Evolutionary conservation across 2,888 invertebrate species (phyloP).

Genomic region (Dynastes grantii): DNA sequence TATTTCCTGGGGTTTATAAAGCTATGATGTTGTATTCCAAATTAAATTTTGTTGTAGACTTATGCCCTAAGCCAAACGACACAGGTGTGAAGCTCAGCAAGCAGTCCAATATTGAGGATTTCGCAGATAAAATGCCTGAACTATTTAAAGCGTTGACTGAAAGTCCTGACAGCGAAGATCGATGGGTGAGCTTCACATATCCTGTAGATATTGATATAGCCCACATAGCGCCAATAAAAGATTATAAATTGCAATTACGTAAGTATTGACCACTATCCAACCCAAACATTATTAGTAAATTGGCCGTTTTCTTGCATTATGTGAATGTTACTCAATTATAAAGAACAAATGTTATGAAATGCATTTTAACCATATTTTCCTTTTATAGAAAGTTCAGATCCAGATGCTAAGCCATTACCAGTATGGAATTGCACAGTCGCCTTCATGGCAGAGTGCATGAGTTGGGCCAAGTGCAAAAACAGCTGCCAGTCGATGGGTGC

Average conservation of each 20-base stretch:
- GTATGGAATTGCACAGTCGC: conserved; percentile 93
- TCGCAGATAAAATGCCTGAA: conserved; percentile 86
- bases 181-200: conserved; percentile 91
- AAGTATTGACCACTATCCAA: conserved; percentile 67
- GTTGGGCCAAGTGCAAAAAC: conserved; percentile 88
- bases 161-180: conserved; percentile 81
- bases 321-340: background rate
- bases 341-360: background rate
- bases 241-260: conserved; percentile 80
- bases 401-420: conserved; percentile 67
- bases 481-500: conserved; percentile 90
- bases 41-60: conserved; percentile 75
- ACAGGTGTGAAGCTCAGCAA: conserved; percentile 80
- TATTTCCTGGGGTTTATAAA: conserved; percentile 54
- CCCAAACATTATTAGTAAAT: no score
- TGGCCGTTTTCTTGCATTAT: no score
- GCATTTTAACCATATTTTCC: conserved; percentile 47
- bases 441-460: conserved; percentile 91
- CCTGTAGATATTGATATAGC: conserved; percentile 83
- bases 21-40: background rate
- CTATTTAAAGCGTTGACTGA: conserved; percentile 88
- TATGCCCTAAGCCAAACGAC: conserved; percentile 90
- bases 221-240: conserved; percentile 78
- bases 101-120: conserved; percentile 90
- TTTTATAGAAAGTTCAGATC: conserved; percentile 77